These are phyloP conservation scores for Catharus minimus DNA, from an alignment of 2,113 vertebrate genomes.

Conservation along the genomic window DNA sequence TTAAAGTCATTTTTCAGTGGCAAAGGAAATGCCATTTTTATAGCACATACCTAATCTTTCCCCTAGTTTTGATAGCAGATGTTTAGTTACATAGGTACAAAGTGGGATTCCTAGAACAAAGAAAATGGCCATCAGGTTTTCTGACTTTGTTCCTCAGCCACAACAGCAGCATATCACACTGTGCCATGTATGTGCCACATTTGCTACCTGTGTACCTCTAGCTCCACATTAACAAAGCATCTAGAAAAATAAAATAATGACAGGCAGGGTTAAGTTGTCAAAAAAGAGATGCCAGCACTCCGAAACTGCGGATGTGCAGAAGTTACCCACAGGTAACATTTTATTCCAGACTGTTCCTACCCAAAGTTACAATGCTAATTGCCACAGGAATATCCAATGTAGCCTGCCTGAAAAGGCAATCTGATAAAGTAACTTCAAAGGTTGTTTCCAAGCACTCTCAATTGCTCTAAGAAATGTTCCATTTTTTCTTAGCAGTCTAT, in stretches of 20 bases:
- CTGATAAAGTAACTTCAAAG: background rate
- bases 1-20: conserved; percentile 64
- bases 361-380: background rate
- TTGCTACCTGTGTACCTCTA: background rate
- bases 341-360: background rate
- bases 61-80: conserved; percentile 46
- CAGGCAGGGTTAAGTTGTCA: background rate
- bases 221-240: background rate
- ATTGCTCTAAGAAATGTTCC: background rate
- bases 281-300: background rate
- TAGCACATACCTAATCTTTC: conserved; percentile 40
- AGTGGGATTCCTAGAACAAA: conserved; percentile 16
- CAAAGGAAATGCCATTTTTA: conserved; percentile 66
- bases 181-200: background rate
- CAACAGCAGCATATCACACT: rapidly evolving
- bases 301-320: background rate
- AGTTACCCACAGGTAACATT: background rate
- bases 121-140: background rate
- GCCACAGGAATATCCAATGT: background rate
- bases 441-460: background rate
- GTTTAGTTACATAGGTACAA: conserved; percentile 5
- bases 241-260: background rate
- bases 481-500: background rate
- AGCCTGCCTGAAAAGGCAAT: background rate
- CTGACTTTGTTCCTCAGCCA: background rate